These are phyloP conservation scores for Halcyon leucocephala DNA, from an alignment of 2,797 vertebrate species.

Conservation along the genomic window DNA sequence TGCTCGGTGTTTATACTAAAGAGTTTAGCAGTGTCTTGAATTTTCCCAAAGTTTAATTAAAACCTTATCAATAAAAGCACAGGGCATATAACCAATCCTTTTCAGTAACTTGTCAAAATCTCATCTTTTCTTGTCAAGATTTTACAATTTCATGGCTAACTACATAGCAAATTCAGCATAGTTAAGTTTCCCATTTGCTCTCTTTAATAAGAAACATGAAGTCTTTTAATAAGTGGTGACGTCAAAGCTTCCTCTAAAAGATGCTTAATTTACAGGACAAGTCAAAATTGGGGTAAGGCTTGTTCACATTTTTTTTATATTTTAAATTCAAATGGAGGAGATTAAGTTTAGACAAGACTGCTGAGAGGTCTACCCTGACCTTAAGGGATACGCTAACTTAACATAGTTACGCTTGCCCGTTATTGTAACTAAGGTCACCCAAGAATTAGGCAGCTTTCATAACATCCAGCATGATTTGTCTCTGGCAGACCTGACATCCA, in stretches of 20 bases:
- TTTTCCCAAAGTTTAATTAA: background rate
- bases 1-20: background rate
- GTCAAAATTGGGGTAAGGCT: background rate
- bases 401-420: background rate
- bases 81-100: background rate
- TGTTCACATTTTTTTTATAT: rapidly evolving
- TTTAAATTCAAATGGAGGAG: background rate
- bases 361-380: background rate
- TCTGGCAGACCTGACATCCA: background rate
- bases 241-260: background rate
- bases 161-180: background rate
- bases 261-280: background rate
- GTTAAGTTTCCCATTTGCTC: background rate
- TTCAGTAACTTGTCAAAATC: background rate
- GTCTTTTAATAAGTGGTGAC: background rate
- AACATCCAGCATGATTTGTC: background rate
- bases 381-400: background rate
- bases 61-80: background rate
- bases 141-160: background rate
- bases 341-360: background rate
- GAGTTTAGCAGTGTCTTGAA: background rate
- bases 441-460: background rate
- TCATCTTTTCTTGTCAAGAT: background rate
- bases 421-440: background rate
- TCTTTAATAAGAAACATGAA: background rate